These are phyloP conservation scores for Lucifuga dentata DNA, from an alignment of 2,113 vertebrate genomes.

Conservation along the genomic window DNA sequence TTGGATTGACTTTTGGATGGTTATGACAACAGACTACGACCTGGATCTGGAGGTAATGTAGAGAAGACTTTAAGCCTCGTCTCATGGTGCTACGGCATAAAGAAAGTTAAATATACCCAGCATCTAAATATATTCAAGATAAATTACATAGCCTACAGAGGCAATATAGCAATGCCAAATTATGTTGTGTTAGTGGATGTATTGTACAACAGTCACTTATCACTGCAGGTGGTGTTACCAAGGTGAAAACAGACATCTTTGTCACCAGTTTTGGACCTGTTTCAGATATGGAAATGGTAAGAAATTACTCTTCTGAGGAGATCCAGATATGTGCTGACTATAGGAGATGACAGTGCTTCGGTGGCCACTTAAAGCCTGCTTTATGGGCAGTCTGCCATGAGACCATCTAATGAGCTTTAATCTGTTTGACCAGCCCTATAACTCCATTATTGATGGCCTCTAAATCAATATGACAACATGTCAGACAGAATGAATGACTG, in stretches of 20 bases:
- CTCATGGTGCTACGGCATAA: neutral
- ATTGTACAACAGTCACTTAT: slow-evolving; percentile 10
- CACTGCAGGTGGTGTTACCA: slow-evolving; percentile 80
- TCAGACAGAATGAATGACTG: slow-evolving; percentile 60
- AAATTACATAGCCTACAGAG: neutral
- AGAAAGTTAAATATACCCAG: too few species aligned
- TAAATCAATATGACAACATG: slow-evolving; percentile 78
- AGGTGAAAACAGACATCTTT: slow-evolving; percentile 87
- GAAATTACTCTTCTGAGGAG: slow-evolving; percentile 33
- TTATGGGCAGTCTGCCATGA: slow-evolving; percentile 69
- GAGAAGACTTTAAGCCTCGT: neutral
- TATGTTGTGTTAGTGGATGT: neutral
- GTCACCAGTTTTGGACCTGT: slow-evolving; percentile 88
- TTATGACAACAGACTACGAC: slow-evolving; percentile 92
- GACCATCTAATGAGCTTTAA: slow-evolving; percentile 74
- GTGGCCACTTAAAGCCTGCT: slow-evolving; percentile 51
- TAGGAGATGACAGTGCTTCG: slow-evolving; percentile 41
- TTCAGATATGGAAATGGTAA: slow-evolving; percentile 85
- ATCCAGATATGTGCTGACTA: slow-evolving; percentile 26
- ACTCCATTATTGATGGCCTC: slow-evolving; percentile 71
- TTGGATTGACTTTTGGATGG: slow-evolving; percentile 92
- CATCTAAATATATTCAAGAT: neutral
- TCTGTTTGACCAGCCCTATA: slow-evolving; percentile 72
- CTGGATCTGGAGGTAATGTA: slow-evolving; percentile 89
- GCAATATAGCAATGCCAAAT: too few species aligned